phyloP scores from a whole-genome alignment of 2,888 invertebrate species.

The Eumerus sabulonum region DNA sequence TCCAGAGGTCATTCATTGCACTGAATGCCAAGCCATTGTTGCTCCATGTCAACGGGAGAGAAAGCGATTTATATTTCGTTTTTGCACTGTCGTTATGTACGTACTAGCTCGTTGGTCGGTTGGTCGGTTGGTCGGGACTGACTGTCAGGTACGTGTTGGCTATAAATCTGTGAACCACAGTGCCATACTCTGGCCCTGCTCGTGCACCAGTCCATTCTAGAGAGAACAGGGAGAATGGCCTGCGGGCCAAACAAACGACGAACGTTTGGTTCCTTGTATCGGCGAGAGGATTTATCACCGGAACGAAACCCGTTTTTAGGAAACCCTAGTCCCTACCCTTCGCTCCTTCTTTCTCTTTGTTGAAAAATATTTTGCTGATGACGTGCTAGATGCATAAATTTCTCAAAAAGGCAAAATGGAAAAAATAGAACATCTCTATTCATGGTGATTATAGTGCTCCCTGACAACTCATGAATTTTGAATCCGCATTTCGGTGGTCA shows the following conservation, averaged over 20 bases:
- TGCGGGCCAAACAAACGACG: neutral
- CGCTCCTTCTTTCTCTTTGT: neutral
- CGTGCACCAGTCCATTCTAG: neutral
- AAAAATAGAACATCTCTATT: constrained; percentile 1
- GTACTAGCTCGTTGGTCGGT: too few species aligned
- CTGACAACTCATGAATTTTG: constrained; percentile 9
- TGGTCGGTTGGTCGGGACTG: too few species aligned
- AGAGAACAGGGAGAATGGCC: neutral
- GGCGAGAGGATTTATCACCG: constrained; percentile 42
- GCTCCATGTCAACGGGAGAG: constrained; percentile 6
- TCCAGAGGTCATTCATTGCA: constrained; percentile 51
- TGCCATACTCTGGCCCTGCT: too few species aligned
- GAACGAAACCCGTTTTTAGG: constrained; percentile 5
- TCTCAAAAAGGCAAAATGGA: too few species aligned
- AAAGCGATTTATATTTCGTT: too few species aligned
- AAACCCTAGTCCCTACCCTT: neutral
- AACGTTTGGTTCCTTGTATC: constrained; percentile 17
- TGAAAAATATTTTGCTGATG: too few species aligned
- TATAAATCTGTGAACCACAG: too few species aligned
- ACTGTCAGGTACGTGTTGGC: too few species aligned
- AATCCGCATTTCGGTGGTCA: neutral
- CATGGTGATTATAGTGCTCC: constrained; percentile 1
- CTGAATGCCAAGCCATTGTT: constrained; percentile 31
- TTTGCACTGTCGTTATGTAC: too few species aligned
- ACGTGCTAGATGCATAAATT: too few species aligned